Percentiles rank a stretch among this genome's conserved stretches.
Evolutionary conservation across 2,888 invertebrate genomes (phyloP).

Genomic region (Mesorhabditis sp.): DNA sequence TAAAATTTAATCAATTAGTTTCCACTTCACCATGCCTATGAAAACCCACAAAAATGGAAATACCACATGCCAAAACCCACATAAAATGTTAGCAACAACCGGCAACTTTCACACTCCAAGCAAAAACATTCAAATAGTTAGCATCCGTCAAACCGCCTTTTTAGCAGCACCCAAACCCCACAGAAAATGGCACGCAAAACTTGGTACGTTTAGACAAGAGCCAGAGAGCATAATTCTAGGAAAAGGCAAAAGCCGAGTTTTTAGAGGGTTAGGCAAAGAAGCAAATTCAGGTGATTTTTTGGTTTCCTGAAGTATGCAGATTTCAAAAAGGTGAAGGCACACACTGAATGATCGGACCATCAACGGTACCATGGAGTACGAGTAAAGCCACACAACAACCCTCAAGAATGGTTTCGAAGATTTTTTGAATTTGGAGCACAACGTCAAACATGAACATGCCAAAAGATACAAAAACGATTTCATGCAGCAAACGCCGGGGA

Average conservation of each 20-base stretch:
- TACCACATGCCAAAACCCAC: not conserved
- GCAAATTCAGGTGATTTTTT: not conserved
- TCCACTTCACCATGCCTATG: too few relatives aligned
- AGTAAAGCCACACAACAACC: not conserved
- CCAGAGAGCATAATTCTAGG: too few relatives aligned
- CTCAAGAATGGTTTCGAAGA: not conserved
- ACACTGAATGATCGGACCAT: constrained; percentile 6
- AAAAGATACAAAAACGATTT: too few relatives aligned
- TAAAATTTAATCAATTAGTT: too few relatives aligned
- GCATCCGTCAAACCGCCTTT: not conserved
- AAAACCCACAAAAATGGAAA: too few relatives aligned
- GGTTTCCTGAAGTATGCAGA: not conserved
- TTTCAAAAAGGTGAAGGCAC: not conserved
- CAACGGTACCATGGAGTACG: not conserved
- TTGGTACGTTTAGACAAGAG: too few relatives aligned
- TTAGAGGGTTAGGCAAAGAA: too few relatives aligned
- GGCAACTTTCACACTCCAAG: not conserved
- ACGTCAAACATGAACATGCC: too few relatives aligned
- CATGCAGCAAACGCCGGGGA: too few relatives aligned
- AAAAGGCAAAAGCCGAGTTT: too few relatives aligned
- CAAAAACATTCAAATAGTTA: not conserved
- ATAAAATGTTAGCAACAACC: not conserved
- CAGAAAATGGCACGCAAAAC: too few relatives aligned
- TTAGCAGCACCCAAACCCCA: too few relatives aligned
- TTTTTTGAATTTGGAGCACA: not conserved